phyloP scores from a whole-genome alignment of 2,888 invertebrate genomes.

The Drosophila rubida region DNA sequence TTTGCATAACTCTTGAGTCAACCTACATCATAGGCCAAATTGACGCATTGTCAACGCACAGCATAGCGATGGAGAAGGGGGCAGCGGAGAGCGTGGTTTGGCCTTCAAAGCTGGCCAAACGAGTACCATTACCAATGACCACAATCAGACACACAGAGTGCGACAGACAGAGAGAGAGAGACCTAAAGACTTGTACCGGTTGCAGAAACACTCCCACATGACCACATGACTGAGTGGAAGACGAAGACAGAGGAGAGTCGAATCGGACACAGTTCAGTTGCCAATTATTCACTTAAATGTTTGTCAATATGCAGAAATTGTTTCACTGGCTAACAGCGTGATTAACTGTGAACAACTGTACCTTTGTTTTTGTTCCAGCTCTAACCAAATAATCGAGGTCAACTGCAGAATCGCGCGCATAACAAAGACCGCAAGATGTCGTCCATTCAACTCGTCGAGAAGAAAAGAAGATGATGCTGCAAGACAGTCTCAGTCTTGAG shows the following conservation, averaged over 20 bases:
- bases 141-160: conserved; percentile 16
- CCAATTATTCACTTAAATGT: conserved; percentile 1
- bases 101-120: conserved; percentile 54
- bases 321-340: conserved; percentile 17
- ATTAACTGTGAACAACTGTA: conserved; percentile 43
- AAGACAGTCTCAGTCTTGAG: conserved; percentile 29
- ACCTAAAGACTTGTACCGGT: conserved; percentile 14
- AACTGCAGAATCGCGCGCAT: conserved; percentile 20
- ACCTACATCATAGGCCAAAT: conserved; percentile 30
- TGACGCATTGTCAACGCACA: conserved; percentile 34
- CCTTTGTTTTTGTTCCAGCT: not conserved
- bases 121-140: conserved; percentile 40
- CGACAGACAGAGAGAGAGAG: not conserved
- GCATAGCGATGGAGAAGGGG: not conserved
- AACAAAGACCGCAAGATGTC: conserved; percentile 35
- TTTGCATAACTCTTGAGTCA: conserved; percentile 46
- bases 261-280: conserved; percentile 11
- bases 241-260: not conserved
- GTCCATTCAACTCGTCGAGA: conserved; percentile 48
- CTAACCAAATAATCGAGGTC: conserved; percentile 34
- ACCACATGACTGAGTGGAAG: not conserved
- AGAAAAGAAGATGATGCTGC: conserved; percentile 7
- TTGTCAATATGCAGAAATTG: conserved; percentile 25
- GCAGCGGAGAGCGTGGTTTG: conserved; percentile 17
- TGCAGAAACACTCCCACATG: conserved; percentile 43